These are phyloP conservation scores for Bellardia pandia DNA, from an alignment of 2,888 invertebrate genomes.

Conservation along the genomic window DNA sequence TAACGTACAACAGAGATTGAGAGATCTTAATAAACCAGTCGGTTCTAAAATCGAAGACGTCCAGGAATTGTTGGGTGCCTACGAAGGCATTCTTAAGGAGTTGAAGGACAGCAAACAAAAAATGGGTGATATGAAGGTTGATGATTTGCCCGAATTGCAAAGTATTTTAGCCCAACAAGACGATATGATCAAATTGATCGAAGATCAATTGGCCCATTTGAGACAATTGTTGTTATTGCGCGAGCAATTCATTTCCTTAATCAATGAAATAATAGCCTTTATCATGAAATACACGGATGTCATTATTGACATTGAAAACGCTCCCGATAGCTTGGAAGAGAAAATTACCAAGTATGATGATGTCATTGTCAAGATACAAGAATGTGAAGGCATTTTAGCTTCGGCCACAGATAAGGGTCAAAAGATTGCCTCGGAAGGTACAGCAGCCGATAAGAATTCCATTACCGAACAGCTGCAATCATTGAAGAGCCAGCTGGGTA, in stretches of 20 bases:
- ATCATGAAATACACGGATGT: slow-evolving; percentile 94
- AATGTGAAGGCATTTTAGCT: slow-evolving; percentile 94
- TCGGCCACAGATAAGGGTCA: slow-evolving; percentile 96
- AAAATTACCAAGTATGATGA: slow-evolving; percentile 95
- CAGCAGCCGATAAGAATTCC: slow-evolving; percentile 93
- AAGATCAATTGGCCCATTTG: slow-evolving; percentile 93
- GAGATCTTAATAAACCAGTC: slow-evolving; percentile 93
- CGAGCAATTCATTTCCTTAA: slow-evolving; percentile 94
- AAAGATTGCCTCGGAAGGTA: slow-evolving; percentile 95
- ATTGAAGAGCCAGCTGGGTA: slow-evolving; percentile 92
- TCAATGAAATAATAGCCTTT: slow-evolving; percentile 94
- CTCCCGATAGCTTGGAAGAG: slow-evolving; percentile 92
- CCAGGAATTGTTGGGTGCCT: slow-evolving; percentile 90
- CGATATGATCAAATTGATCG: slow-evolving; percentile 92
- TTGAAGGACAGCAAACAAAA: slow-evolving; percentile 91
- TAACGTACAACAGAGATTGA: slow-evolving; percentile 92
- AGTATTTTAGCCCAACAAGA: slow-evolving; percentile 92
- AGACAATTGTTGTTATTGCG: slow-evolving; percentile 91
- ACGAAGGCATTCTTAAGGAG: slow-evolving; percentile 91
- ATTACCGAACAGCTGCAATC: slow-evolving; percentile 95
- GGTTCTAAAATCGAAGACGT: slow-evolving; percentile 95
- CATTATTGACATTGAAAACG: slow-evolving; percentile 93
- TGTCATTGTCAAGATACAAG: slow-evolving; percentile 93
- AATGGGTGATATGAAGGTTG: slow-evolving; percentile 90
- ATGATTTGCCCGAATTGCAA: slow-evolving; percentile 91